These are phyloP conservation scores for Podotricha telesiphe DNA, from an alignment of 2,888 invertebrate genomes.

Conservation along the genomic window DNA sequence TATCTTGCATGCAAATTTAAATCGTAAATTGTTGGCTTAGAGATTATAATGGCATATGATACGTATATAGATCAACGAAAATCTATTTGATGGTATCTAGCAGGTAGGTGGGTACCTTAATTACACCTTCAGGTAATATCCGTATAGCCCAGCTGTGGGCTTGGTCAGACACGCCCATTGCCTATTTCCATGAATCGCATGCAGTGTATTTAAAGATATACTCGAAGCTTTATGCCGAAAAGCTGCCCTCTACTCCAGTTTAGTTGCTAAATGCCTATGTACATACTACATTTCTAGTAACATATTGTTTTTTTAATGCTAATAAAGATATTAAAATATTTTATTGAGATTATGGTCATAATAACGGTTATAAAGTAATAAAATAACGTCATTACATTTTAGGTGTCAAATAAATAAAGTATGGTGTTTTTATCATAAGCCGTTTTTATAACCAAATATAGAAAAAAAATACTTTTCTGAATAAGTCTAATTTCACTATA, in stretches of 20 bases:
- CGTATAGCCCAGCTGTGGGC: conserved; percentile 40
- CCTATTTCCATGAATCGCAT: conserved; percentile 25
- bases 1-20: conserved; percentile 33
- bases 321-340: not conserved
- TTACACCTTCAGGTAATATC: conserved; percentile 56
- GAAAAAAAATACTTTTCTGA: not conserved
- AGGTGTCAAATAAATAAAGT: not conserved
- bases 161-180: conserved; percentile 40
- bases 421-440: conserved; percentile 8
- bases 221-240: conserved; percentile 5
- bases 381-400: not conserved
- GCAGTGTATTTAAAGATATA: conserved; percentile 1
- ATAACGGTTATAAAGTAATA: not conserved
- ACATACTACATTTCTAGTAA: too few relatives aligned
- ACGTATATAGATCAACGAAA: conserved; percentile 31
- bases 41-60: conserved; percentile 30
- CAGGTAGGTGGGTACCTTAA: conserved; percentile 59
- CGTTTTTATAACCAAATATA: not conserved
- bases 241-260: not conserved
- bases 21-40: conserved; percentile 43
- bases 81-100: conserved; percentile 46
- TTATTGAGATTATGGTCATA: not conserved
- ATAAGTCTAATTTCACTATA: not conserved
- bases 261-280: not conserved
- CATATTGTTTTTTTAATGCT: not conserved